A percentile compares a stretch with the other conserved stretches of the same genome.
Conservation (phyloP, 2,888 invertebrate species). For the Drosophila maculinotata region DNA sequence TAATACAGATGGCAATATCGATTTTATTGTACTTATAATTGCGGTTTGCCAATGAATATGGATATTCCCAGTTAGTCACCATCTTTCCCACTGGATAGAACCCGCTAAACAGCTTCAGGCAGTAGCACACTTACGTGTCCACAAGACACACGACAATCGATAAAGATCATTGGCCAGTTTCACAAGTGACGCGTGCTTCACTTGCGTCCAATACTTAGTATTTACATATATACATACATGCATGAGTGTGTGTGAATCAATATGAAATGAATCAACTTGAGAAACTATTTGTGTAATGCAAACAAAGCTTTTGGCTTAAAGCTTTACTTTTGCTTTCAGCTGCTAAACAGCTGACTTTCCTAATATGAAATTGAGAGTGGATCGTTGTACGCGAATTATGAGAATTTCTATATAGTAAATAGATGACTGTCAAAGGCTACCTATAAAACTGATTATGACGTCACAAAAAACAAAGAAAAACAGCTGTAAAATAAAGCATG, state of each 20-base stretch:
- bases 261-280: constrained; percentile 19
- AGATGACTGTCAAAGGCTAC: background rate
- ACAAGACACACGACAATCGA: constrained; percentile 1
- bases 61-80: constrained; percentile 59
- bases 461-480: constrained; percentile 14
- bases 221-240: background rate
- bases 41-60: constrained; percentile 43
- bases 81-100: constrained; percentile 57
- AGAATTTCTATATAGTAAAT: no score
- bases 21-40: constrained; percentile 4
- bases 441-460: background rate
- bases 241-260: constrained; percentile 6
- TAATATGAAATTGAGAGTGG: background rate
- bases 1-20: constrained; percentile 23
- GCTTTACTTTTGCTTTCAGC: constrained; percentile 58
- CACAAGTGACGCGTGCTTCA: constrained; percentile 63
- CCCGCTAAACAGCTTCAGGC: constrained; percentile 14
- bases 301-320: constrained; percentile 38
- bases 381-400: no score
- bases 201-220: constrained; percentile 39
- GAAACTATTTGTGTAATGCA: constrained; percentile 11
- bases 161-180: constrained; percentile 34
- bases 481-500: constrained; percentile 41
- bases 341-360: constrained; percentile 29
- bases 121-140: constrained; percentile 30